A percentile compares a stretch with the other conserved stretches of the same genome.
Evolutionary conservation across 2,888 invertebrate species (phyloP).

Genomic region (Epinotia bilunana): DNA sequence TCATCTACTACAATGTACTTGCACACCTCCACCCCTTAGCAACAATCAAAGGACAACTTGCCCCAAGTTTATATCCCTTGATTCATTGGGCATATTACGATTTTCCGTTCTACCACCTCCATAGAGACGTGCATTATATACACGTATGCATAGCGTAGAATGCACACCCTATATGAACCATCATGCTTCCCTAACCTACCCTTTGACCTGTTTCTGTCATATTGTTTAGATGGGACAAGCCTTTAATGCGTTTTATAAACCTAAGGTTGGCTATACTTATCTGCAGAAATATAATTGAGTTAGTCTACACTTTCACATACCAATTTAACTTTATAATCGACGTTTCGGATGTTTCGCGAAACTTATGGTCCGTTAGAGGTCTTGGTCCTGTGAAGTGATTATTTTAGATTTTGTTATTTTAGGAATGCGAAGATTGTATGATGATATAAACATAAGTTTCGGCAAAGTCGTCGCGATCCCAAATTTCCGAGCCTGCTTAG

Average conservation of each 20-base stretch:
- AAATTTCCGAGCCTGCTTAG: neutral
- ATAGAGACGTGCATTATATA: constrained; percentile 35
- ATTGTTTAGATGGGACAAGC: constrained; percentile 29
- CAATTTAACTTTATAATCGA: neutral
- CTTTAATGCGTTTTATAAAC: constrained; percentile 18
- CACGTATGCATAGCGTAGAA: constrained; percentile 56
- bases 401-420: neutral
- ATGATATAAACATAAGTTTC: neutral
- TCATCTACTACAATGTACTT: neutral
- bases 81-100: constrained; percentile 62
- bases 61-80: constrained; percentile 50
- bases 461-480: neutral
- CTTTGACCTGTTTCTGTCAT: constrained; percentile 65
- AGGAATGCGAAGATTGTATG: neutral
- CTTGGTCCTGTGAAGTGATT: neutral
- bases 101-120: constrained; percentile 68
- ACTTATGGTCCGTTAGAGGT: neutral
- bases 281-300: neutral
- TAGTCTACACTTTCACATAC: neutral
- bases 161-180: constrained; percentile 66
- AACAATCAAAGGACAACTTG: constrained; percentile 44
- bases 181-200: no score
- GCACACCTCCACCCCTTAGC: constrained; percentile 1
- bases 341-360: neutral
- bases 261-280: neutral